Evolutionary conservation across 2,888 invertebrate genomes (phyloP), one percentile per base, ranked within the genome.

Genomic region (Endomychus coccineus): DNA sequence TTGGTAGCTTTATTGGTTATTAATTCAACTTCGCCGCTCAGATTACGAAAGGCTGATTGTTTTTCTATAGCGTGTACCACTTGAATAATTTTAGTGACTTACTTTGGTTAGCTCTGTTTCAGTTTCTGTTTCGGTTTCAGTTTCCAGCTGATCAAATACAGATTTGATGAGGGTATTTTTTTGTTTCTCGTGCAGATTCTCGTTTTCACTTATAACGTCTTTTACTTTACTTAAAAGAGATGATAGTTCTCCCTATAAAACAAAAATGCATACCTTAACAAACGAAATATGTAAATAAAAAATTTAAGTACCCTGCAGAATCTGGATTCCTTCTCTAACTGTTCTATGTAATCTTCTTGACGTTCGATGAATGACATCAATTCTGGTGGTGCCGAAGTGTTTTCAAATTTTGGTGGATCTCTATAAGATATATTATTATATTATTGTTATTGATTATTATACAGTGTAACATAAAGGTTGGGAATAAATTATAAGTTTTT

Each of bases 261-360:
- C 19, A 10, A 4, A 11, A 17, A 6, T 25, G 25, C 6, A 25
- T 9, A 9, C 11, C 11, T 14, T 10, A 28, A 14, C 16, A 22
- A 24, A 14, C 6, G 15, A 37, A 27, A 17, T 22, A 22, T n/a
- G n/a, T n/a, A n/a, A n/a, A n/a, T n/a, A n/a, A n/a, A n/a, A n/a
- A n/a, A n/a, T n/a, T 25, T 17, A 54, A 64, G 56, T 61, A 80
- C 80, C 65, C 84, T 75, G 59, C 87, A 88, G 56, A 83, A 86
- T 53, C 82, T 80, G 22, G 87, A 86, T 67, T 89, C 88, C 49
- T 82, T 76, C 60, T 89, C 88, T 32, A 89, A 61, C 58, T 89
- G 88, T 44, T 87, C 84, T 31, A 89, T 88, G 55, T 89, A 88
- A 51, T 86, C 86, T 55, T 88, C 88, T 52, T 89, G 88, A 44